Conservation (phyloP, 2,888 invertebrate genomes). For the Cylindroiulus punctatus region DNA sequence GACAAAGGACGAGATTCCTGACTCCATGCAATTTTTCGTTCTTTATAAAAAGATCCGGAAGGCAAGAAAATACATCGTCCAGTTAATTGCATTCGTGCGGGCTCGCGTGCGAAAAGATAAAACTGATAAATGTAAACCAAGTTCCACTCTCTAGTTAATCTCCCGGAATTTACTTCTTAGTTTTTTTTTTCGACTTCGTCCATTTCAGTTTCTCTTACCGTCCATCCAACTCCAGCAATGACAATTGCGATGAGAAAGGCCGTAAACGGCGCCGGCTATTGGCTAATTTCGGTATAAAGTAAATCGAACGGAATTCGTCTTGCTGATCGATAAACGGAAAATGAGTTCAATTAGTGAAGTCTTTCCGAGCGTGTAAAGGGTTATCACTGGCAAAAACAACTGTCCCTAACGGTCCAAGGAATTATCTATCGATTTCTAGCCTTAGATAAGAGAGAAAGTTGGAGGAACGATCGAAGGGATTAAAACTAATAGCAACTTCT, state of each 20-base stretch:
- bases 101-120: neutral
- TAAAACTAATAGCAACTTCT: neutral
- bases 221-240: constrained; percentile 31
- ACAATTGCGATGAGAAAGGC: neutral
- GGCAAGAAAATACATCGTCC: neutral
- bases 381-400: neutral
- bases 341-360: constrained; percentile 49
- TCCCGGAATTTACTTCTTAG: constrained; percentile 37
- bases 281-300: constrained; percentile 34
- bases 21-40: neutral
- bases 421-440: neutral
- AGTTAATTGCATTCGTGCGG: neutral
- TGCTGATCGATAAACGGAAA: constrained; percentile 43
- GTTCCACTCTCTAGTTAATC: constrained; percentile 38
- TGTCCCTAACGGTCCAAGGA: neutral
- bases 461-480: neutral
- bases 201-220: neutral
- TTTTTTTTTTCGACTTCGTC: neutral
- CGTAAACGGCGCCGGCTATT: constrained; percentile 7
- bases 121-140: constrained; percentile 34
- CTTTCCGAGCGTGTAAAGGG: constrained; percentile 50
- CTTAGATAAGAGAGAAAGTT: constrained; percentile 31
- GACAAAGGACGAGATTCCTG: neutral
- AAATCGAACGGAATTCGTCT: constrained; percentile 40
- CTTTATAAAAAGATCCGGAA: neutral